These are phyloP conservation scores for Cantharis rufa DNA, from an alignment of 2,888 invertebrate genomes.

Conservation along the genomic window DNA sequence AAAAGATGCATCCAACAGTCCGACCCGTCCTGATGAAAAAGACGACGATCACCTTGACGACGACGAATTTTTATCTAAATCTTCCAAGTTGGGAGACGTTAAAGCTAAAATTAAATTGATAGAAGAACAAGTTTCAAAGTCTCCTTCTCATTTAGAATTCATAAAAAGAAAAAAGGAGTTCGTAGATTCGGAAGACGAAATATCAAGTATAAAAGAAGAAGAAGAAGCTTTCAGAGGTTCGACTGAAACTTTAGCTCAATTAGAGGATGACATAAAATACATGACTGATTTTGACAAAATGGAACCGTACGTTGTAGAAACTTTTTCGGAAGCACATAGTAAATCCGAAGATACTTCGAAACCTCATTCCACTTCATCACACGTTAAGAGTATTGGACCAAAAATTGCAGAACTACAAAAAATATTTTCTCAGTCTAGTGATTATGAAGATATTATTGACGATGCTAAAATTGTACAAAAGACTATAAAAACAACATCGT, in stretches of 20 bases:
- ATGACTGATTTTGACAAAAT: conserved; percentile 40
- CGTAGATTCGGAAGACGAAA: conserved; percentile 54
- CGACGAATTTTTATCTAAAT: conserved; percentile 50
- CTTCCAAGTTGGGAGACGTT: conserved; percentile 60
- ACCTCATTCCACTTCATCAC: conserved; percentile 38
- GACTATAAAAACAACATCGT: conserved; percentile 4
- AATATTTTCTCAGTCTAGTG: conserved; percentile 52
- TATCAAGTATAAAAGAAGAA: conserved; percentile 55
- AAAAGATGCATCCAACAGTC: conserved; percentile 60
- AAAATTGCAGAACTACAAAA: conserved; percentile 59
- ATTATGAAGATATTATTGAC: conserved; percentile 43
- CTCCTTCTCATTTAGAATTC: conserved; percentile 49
- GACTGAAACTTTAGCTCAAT: conserved; percentile 52
- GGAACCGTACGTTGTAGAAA: conserved; percentile 33
- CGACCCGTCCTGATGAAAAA: conserved; percentile 54
- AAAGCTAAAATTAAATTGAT: conserved; percentile 61
- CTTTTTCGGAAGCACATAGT: conserved; percentile 22
- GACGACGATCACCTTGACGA: conserved; percentile 43
- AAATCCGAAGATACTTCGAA: conserved; percentile 31
- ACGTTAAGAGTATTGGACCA: conserved; percentile 53
- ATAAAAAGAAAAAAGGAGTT: conserved; percentile 45
- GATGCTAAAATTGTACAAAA: conserved; percentile 31
- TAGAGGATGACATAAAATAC: conserved; percentile 49
- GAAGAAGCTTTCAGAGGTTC: conserved; percentile 48
- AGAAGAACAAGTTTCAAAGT: conserved; percentile 57